Conservation (phyloP, 92 coral and sea anemone genomes). For the Parazoanthus atlanticus region DNA sequence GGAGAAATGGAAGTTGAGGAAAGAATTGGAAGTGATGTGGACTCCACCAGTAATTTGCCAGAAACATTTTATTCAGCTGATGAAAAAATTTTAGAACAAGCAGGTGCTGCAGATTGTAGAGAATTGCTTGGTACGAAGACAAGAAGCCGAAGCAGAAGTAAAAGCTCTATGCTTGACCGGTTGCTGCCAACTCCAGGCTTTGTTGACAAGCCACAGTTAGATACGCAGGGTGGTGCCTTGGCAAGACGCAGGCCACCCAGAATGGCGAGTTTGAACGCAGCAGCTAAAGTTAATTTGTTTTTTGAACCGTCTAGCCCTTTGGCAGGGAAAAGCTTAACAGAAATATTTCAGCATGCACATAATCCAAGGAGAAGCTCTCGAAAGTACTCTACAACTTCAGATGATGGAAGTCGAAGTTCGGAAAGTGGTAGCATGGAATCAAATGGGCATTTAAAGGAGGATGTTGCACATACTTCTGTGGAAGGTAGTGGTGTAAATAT, state of each 20-base stretch:
- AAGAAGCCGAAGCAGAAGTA: conserved; percentile 67
- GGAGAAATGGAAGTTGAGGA: conserved; percentile 56
- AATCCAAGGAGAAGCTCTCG: conserved; percentile 47
- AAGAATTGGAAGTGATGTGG: conserved; percentile 35
- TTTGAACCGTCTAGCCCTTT: conserved; percentile 97
- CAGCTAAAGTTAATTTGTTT: conserved; percentile 92
- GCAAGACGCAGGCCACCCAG: conserved; percentile 91
- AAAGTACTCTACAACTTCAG: conserved; percentile 46
- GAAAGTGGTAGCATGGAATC: conserved; percentile 48
- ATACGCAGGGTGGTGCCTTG: conserved; percentile 69
- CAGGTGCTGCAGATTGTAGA: conserved; percentile 30
- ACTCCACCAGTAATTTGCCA: conserved; percentile 20
- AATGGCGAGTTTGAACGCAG: conserved; percentile 98
- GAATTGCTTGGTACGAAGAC: conserved; percentile 49
- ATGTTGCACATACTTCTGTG: conserved; percentile 29
- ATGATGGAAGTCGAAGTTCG: conserved; percentile 47
- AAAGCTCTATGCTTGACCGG: conserved; percentile 82
- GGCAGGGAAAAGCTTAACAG: conserved; percentile 87
- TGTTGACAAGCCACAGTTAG: conserved; percentile 89
- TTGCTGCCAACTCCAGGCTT: conserved; percentile 97
- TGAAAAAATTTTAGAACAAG: conserved; percentile 53
- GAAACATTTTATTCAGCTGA: conserved; percentile 38
- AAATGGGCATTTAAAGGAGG: conserved; percentile 51
- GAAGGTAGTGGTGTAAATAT: background rate
- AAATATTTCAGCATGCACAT: conserved; percentile 83